phyloP scores from a whole-genome alignment of 2,797 vertebrate genomes.

The Emys orbicularis region DNA sequence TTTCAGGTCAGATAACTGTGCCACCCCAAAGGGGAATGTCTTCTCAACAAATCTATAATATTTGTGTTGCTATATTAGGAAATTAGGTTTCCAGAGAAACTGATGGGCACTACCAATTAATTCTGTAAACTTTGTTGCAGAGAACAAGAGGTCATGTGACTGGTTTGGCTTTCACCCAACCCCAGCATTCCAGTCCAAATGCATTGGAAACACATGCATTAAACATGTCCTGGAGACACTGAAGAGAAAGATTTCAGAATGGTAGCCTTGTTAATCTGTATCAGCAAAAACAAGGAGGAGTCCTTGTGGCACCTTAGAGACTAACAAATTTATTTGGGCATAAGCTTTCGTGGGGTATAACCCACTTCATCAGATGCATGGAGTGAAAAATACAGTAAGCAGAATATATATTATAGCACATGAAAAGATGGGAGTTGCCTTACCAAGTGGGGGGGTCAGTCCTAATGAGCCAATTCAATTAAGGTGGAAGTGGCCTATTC shows the following conservation, averaged over 20 bases:
- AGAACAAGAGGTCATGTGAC: not conserved
- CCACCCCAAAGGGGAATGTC: not conserved
- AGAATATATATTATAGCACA: no score
- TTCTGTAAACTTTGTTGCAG: not conserved
- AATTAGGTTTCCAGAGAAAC: rapidly evolving
- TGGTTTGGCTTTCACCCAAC: not conserved
- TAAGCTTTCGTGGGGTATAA: no score
- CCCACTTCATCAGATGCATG: no score
- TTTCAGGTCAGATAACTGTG: not conserved
- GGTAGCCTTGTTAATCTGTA: no score
- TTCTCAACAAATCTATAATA: not conserved
- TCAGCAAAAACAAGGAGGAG: no score
- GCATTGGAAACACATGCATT: not conserved
- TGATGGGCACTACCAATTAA: rapidly evolving
- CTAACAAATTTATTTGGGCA: no score
- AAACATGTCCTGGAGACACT: not conserved
- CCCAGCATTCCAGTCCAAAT: not conserved
- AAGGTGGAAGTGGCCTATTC: no score
- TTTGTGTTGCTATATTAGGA: not conserved
- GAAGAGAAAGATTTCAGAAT: not conserved
- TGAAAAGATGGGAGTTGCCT: no score
- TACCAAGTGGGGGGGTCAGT: no score
- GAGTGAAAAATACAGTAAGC: no score
- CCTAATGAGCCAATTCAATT: no score
- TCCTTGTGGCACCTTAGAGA: no score